phyloP scores from a whole-genome alignment of 1,140 invertebrate species.

The Aphidius ervi region DNA sequence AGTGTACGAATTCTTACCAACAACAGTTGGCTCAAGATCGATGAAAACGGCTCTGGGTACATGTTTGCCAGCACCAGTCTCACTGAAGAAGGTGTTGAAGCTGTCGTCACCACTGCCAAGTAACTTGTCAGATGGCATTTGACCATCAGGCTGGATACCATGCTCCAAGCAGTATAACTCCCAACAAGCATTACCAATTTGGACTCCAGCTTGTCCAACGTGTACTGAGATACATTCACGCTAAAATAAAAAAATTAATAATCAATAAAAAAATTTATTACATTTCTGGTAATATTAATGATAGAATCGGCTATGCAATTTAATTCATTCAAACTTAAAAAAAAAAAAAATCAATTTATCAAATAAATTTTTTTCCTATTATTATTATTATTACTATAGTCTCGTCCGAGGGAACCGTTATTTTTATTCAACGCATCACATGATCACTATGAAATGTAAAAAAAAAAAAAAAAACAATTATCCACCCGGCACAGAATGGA shows the following conservation, averaged over 20 bases:
- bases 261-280: neutral
- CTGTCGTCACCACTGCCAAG: conserved; percentile 72
- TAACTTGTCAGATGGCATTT: conserved; percentile 58
- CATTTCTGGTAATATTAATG: neutral
- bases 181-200: conserved; percentile 84
- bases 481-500: neutral
- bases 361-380: too few relatives aligned
- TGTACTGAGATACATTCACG: conserved; percentile 84
- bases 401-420: conserved; percentile 3
- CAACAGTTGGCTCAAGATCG: conserved; percentile 83
- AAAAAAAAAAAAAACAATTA: too few relatives aligned
- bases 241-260: conserved; percentile 44
- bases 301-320: neutral
- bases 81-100: conserved; percentile 86
- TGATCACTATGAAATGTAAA: too few relatives aligned
- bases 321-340: too few relatives aligned
- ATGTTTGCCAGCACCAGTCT: conserved; percentile 83
- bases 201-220: conserved; percentile 84
- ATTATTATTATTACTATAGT: neutral
- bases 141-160: conserved; percentile 82
- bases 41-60: conserved; percentile 82
- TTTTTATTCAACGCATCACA: neutral
- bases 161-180: conserved; percentile 87
- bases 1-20: conserved; percentile 57
- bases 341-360: too few relatives aligned